phyloP scores from a whole-genome alignment of 2,113 vertebrate species.

The Oplegnathus fasciatus region DNA sequence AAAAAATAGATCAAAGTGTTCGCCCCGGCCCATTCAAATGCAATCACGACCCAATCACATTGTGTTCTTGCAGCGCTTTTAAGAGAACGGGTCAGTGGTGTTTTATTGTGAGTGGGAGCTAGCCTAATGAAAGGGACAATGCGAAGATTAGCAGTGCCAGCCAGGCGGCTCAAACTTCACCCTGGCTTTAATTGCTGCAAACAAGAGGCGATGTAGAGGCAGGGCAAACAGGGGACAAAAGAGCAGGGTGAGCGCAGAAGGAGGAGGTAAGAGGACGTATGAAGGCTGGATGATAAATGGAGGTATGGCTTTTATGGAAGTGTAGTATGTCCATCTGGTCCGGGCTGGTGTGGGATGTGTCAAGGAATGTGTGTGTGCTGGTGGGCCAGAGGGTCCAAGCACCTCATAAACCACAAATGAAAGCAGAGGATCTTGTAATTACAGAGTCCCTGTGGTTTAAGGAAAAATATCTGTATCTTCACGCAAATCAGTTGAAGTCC shows the following conservation, averaged over 20 bases:
- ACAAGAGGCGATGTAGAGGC: slow-evolving; percentile 87
- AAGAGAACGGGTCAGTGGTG: slow-evolving; percentile 87
- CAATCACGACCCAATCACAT: slow-evolving; percentile 88
- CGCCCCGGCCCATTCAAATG: slow-evolving; percentile 85
- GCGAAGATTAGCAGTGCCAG: slow-evolving; percentile 89
- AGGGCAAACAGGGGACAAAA: slow-evolving; percentile 87
- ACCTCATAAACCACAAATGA: slow-evolving; percentile 55
- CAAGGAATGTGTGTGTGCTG: slow-evolving; percentile 51
- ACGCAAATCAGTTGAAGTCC: slow-evolving; percentile 19
- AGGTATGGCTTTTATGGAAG: slow-evolving; percentile 75
- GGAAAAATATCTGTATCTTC: slow-evolving; percentile 19
- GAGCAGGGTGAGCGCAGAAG: slow-evolving; percentile 67
- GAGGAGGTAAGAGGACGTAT: slow-evolving; percentile 75
- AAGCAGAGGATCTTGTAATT: slow-evolving; percentile 51
- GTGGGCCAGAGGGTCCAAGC: slow-evolving; percentile 34
- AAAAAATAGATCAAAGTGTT: slow-evolving; percentile 90
- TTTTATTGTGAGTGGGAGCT: slow-evolving; percentile 87
- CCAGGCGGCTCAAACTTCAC: slow-evolving; percentile 88
- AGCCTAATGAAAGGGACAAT: slow-evolving; percentile 91
- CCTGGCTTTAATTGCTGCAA: slow-evolving; percentile 88
- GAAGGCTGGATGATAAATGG: slow-evolving; percentile 65
- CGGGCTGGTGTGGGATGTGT: slow-evolving; percentile 61
- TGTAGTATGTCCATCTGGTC: slow-evolving; percentile 59
- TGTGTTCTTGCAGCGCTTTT: slow-evolving; percentile 83
- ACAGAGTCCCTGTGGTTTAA: slow-evolving; percentile 21